Conservation (phyloP, 2,888 invertebrate species). For the Eueremaeus valkanovi region DNA sequence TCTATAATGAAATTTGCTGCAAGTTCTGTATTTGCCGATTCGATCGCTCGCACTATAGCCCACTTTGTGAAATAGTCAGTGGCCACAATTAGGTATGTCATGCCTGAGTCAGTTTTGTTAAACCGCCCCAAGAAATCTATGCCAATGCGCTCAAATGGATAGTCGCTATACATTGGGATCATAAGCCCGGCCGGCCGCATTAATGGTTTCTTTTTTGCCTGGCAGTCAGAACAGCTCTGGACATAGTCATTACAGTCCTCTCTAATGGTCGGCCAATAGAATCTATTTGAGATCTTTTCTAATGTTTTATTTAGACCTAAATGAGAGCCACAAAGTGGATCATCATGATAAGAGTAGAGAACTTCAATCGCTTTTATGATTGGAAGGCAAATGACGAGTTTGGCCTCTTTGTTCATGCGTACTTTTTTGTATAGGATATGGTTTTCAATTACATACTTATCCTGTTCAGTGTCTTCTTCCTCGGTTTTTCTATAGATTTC, state of each 20-base stretch:
- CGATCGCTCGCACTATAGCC: slow-evolving; percentile 43
- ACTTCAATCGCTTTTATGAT: slow-evolving; percentile 40
- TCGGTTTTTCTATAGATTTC: not conserved
- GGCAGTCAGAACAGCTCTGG: not conserved
- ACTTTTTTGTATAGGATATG: not conserved
- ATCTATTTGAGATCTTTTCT: slow-evolving; percentile 10
- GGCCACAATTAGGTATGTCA: not conserved
- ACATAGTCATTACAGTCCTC: slow-evolving; percentile 37
- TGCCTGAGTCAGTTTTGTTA: not conserved
- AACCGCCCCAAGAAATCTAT: not conserved
- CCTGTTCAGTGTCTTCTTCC: not conserved
- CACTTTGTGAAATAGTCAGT: slow-evolving; percentile 44
- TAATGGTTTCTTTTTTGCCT: slow-evolving; percentile 36
- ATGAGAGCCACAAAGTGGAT: slow-evolving; percentile 38
- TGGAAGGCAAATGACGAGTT: slow-evolving; percentile 38
- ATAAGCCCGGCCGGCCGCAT: not conserved
- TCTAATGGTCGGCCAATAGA: slow-evolving; percentile 32
- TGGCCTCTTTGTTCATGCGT: not conserved
- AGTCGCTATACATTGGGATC: not conserved
- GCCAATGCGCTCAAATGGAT: not conserved
- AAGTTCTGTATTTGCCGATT: too few species aligned
- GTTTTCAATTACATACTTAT: not conserved
- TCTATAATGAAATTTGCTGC: too few species aligned
- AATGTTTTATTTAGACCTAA: slow-evolving; percentile 35
- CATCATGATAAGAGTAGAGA: slow-evolving; percentile 44